Percentiles rank a stretch among this genome's conserved stretches.
Evolutionary conservation across 2,797 vertebrate genomes (phyloP).

Genomic region (Sebastolobus alascanus): DNA sequence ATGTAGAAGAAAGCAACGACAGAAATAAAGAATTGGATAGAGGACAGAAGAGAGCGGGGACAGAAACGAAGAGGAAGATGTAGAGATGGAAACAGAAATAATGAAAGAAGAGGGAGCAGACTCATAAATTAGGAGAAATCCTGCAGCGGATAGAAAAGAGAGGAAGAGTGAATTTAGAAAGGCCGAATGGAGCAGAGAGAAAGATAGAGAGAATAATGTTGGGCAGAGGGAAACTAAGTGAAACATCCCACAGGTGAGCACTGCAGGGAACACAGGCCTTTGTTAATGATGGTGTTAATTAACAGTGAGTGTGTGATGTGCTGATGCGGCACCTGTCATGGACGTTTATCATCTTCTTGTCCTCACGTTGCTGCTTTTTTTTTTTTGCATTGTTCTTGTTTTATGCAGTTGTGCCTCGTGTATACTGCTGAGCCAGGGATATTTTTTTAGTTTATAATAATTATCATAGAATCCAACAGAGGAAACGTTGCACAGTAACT

Average conservation of each 20-base stretch:
- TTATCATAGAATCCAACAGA: neutral
- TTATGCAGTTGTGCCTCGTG: neutral
- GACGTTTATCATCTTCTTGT: conserved; percentile 4
- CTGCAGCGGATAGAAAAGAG: neutral
- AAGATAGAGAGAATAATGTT: neutral
- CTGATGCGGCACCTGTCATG: conserved; percentile 33
- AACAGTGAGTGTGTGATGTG: conserved; percentile 31
- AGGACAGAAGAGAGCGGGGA: neutral
- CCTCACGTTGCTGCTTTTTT: neutral
- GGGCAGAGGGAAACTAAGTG: neutral
- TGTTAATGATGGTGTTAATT: conserved; percentile 39
- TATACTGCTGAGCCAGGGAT: neutral
- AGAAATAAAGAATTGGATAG: neutral
- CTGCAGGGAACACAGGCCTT: conserved; percentile 1
- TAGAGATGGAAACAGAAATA: neutral
- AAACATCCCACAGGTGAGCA: conserved; percentile 20
- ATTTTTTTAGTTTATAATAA: neutral
- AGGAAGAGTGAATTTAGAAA: neutral
- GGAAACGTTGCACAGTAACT: neutral
- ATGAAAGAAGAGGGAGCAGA: neutral
- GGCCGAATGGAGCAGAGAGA: neutral
- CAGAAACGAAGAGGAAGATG: conserved; percentile 6
- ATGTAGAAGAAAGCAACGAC: neutral
- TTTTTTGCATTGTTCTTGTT: neutral
- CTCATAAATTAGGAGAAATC: neutral